phyloP scores from a whole-genome alignment of 2,888 invertebrate species.

The Leptinotarsa peninsularis region DNA sequence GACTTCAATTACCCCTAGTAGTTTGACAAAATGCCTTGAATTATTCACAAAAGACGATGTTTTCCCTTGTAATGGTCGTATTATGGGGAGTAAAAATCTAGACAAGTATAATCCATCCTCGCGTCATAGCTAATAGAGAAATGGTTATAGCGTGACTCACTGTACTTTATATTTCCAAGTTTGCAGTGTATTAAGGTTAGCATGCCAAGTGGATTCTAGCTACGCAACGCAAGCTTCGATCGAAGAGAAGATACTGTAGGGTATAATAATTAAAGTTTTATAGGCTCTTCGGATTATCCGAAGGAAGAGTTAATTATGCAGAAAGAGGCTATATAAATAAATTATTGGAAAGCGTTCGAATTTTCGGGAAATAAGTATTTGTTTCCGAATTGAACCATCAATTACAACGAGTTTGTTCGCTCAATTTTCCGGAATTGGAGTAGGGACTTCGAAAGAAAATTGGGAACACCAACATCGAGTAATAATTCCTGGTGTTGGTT shows the following conservation, averaged over 20 bases:
- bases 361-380: constrained; percentile 35
- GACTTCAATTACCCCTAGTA: no score
- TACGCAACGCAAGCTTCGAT: constrained; percentile 28
- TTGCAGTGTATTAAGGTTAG: constrained; percentile 35
- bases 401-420: constrained; percentile 23
- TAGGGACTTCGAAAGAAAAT: background rate
- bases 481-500: constrained; percentile 11
- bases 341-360: constrained; percentile 37
- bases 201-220: constrained; percentile 26
- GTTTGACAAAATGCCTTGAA: no score
- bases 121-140: background rate
- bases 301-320: constrained; percentile 42
- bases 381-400: constrained; percentile 25
- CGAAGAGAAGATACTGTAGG: constrained; percentile 26
- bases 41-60: no score
- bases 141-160: constrained; percentile 29
- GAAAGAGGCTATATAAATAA: constrained; percentile 41
- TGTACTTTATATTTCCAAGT: constrained; percentile 21
- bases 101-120: background rate
- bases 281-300: constrained; percentile 35
- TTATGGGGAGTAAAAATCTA: no score
- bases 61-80: no score
- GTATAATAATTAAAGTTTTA: constrained; percentile 41
- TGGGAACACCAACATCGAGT: constrained; percentile 7
- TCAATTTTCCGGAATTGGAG: background rate